Percentiles rank a stretch among this genome's conserved stretches.
Evolutionary conservation across 2,113 vertebrate species (phyloP).

Genomic region (Ptyas mucosa): DNA sequence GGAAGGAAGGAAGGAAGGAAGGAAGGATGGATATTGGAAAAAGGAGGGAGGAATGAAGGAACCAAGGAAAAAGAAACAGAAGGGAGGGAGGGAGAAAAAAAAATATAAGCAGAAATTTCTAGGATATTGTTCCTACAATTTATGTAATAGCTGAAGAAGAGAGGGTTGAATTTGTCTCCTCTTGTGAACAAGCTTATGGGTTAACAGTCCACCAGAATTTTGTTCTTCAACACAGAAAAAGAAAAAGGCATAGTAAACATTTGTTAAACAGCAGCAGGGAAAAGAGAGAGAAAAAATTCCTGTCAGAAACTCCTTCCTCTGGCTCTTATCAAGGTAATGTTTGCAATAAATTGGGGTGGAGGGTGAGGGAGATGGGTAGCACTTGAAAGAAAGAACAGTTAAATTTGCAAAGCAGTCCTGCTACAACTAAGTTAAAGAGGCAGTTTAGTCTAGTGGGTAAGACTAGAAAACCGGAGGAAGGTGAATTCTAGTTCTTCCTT

Average conservation of each 20-base stretch:
- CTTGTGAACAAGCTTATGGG: constrained; percentile 9
- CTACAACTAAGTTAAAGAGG: neutral
- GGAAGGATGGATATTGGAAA: too few relatives aligned
- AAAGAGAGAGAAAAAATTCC: neutral
- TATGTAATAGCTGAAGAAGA: constrained; percentile 2
- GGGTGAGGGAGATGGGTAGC: constrained; percentile 61
- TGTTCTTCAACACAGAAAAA: constrained; percentile 30
- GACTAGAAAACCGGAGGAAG: neutral
- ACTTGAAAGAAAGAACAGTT: constrained; percentile 71
- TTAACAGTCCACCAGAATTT: neutral
- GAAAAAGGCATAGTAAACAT: neutral
- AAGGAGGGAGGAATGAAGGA: too few relatives aligned
- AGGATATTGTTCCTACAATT: neutral
- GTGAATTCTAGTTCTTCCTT: neutral
- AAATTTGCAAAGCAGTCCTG: constrained; percentile 81
- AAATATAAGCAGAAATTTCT: neutral
- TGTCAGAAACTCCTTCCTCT: constrained; percentile 1
- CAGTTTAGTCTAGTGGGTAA: neutral
- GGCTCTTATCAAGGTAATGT: constrained; percentile 75
- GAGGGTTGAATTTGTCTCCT: constrained; percentile 21
- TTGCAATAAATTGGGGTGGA: constrained; percentile 76
- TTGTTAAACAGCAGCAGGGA: neutral
- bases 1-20: too few relatives aligned
- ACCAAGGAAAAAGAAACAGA: too few relatives aligned
- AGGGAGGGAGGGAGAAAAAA: too few relatives aligned